Evolutionary conservation across 1,140 invertebrate genomes (phyloP), one percentile per base, ranked within the genome.

Genomic region (Hyles euphorbiae): DNA sequence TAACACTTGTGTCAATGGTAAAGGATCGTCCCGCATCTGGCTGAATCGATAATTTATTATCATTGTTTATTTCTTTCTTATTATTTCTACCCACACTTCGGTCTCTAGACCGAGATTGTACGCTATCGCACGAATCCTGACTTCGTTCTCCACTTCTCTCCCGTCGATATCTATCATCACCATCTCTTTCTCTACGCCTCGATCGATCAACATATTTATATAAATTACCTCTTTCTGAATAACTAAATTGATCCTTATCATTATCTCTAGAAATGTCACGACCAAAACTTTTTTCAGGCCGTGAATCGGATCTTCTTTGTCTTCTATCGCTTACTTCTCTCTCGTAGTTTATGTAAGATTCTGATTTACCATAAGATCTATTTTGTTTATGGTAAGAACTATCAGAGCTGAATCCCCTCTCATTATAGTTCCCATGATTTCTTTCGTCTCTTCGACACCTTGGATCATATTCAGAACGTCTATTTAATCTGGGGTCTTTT

Each of bases 1-100:
- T 78, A 8, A 80, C 65, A 63, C 78, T 87, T 5, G 78, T 80
- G 61, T 88, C 78, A 53, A 84, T 85, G 22, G 56, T 67, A 67
- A 83, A 84, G 4, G 78, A 76, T n/a, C 70, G 63, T 8, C 72
- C 76, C 36, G 62, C 55, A 34, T 76, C 34, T 6, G 70, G 55
- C 62, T 80, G 56, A 40, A 81, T 65, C n/a, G 70, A 74, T 46
- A 77, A 56, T 12, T 56, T 59, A 47, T 65, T 82, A 7, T 72
- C 58, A 61, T 65, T 54, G 45, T 67, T 54, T n/a, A 43, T 36
- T n/a, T 63, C 57, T 46, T 36, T 59, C 34, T 60, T 45, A 10
- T 53, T 43, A 55, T 12, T 53, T 54, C 51, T 62, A 12, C 50
- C 54, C 9, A 68, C 46, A 63, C 61, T 69, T 32, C 34, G 50